Evolutionary conservation across 2,888 invertebrate genomes (phyloP).

Genomic region (Watsonalla binaria): DNA sequence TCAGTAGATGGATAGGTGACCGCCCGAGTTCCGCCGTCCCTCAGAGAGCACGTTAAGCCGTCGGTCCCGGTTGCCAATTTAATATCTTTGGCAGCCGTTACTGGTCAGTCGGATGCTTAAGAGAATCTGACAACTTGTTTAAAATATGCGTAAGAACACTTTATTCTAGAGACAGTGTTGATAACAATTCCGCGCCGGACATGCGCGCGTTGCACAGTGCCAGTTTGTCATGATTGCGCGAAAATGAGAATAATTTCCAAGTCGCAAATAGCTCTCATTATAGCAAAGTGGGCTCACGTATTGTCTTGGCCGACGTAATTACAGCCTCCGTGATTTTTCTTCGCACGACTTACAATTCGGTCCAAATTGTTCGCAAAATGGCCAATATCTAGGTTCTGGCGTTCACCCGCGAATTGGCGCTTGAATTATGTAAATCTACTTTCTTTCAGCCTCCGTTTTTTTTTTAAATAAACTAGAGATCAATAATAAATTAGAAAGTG

Average conservation of each 20-base stretch:
- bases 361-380: constrained; percentile 28
- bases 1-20: too few species aligned
- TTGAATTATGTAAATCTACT: too few species aligned
- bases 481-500: too few species aligned
- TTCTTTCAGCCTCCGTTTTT: too few species aligned
- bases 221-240: constrained; percentile 27
- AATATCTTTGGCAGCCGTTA: too few species aligned
- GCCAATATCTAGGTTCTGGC: constrained; percentile 11
- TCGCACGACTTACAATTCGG: constrained; percentile 17
- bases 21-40: too few species aligned
- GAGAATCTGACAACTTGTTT: too few species aligned
- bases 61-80: too few species aligned
- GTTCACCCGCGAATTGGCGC: too few species aligned
- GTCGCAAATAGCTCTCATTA: constrained; percentile 47
- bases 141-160: not conserved
- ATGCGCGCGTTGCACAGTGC: constrained; percentile 3
- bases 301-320: constrained; percentile 36
- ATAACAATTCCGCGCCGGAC: not conserved
- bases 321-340: constrained; percentile 25
- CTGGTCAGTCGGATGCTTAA: too few species aligned
- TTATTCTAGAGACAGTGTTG: not conserved
- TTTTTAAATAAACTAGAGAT: too few species aligned
- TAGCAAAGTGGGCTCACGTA: constrained; percentile 47
- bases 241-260: constrained; percentile 52
- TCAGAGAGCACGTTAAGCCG: too few species aligned